These are phyloP conservation scores for Halesus radiatus DNA, from an alignment of 1,140 invertebrate genomes.

Conservation along the genomic window DNA sequence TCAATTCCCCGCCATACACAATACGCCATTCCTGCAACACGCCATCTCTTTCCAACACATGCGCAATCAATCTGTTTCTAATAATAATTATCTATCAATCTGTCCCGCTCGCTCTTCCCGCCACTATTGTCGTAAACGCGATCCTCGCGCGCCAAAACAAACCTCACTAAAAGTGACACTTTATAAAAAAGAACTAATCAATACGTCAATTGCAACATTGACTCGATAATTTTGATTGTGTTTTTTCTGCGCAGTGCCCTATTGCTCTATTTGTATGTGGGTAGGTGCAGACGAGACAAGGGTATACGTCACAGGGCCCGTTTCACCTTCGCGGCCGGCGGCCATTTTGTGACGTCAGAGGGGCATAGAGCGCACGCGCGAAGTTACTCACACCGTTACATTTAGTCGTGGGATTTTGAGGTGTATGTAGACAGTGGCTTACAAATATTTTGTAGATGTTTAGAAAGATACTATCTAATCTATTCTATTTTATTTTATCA, in stretches of 20 bases:
- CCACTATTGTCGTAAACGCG: slow-evolving; percentile 27
- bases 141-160: neutral
- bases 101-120: slow-evolving; percentile 19
- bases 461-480: no score
- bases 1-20: slow-evolving; percentile 23
- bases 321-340: slow-evolving; percentile 29
- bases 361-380: slow-evolving; percentile 18
- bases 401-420: neutral
- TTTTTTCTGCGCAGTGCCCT: slow-evolving; percentile 6
- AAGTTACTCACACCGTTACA: neutral
- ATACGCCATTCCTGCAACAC: no score
- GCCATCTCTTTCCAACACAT: slow-evolving; percentile 5
- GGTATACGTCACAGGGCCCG: slow-evolving; percentile 32
- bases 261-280: neutral
- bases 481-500: no score
- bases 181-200: neutral
- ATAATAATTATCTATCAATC: neutral
- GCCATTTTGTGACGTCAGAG: slow-evolving; percentile 37
- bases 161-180: neutral
- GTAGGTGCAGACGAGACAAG: slow-evolving; percentile 7
- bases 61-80: neutral
- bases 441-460: neutral
- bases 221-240: neutral
- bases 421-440: neutral
- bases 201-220: neutral